Base-by-base conservation (phyloP, 2,888 invertebrate species). In the Isotomurus palustris region DNA sequence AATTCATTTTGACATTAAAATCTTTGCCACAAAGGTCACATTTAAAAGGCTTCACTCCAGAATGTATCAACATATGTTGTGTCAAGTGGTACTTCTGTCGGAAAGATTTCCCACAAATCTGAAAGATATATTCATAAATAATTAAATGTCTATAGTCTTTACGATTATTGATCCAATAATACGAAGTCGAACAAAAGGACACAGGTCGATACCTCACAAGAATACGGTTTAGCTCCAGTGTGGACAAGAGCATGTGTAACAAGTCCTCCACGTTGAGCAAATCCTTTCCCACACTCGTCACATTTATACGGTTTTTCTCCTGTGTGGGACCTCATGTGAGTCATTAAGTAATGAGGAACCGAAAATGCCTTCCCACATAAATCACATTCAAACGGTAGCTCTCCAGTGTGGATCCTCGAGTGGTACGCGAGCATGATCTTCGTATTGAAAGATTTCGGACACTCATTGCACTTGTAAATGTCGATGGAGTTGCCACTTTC, bases 1-100 rank as follows among this genome's bases (percentile, higher is more conserved):
- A 52, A 53, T 68, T 68, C 68, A 68, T 68, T 60, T 68, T 68
- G 3, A 68, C 68, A 43, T 68, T 68, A 27, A 68, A 68, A 2
- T 55, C 57, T 35, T 64, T 64, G 21, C 58, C 43, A 43, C 68
- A 68, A 22, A 68, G 59, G 21, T 68, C 66, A 57, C 68, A 68
- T 2, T 56, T 49, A 27, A 64, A 66, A 2, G 68, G 68, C 36
- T 68, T 68, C 0, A 63, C 54, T 21, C 68, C 68, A 1, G 68
- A 66, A 55, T 68, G 68, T 32, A 68, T 68, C 25, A 68, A 28
- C 21, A 58, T 60, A 32, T 68, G 68, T 49, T 68, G 68, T n/a
- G 66, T 68, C 32, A 68, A 44, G 40, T 68, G 68, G 49, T 66
- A 68, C 29, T 66, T 68, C 25, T 68, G 68, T n/a, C 68, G 60